Evolutionary conservation across 2,797 vertebrate species (phyloP).

Genomic region (Carcharodon carcharias): DNA sequence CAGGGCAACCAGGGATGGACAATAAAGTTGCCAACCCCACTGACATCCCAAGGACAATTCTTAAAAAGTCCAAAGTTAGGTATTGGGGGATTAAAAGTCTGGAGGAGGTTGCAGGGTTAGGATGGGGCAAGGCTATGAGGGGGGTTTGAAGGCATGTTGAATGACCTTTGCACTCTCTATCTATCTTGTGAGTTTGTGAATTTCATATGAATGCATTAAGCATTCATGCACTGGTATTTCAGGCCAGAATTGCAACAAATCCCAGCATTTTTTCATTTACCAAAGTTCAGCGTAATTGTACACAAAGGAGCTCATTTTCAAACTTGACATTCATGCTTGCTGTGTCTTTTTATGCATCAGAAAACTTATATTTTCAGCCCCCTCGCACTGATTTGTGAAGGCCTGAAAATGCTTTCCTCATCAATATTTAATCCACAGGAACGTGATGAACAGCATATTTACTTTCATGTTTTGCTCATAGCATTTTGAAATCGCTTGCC

Average conservation of each 20-base stretch:
- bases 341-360: background rate
- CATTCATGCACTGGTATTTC: background rate
- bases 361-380: background rate
- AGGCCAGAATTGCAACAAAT: background rate
- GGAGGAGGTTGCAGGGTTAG: background rate
- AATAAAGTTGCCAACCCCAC: background rate
- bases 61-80: background rate
- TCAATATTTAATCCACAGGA: background rate
- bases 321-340: background rate
- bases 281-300: slow-evolving; percentile 12
- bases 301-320: slow-evolving; percentile 26
- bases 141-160: background rate
- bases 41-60: background rate
- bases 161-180: background rate
- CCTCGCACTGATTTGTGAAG: background rate
- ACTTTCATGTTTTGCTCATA: background rate
- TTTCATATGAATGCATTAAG: background rate
- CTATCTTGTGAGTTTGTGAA: background rate
- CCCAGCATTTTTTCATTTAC: slow-evolving; percentile 25
- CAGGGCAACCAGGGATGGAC: background rate
- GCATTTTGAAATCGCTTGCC: background rate
- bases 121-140: background rate
- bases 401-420: background rate
- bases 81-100: too few species aligned
- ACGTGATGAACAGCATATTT: too few species aligned